Evolutionary conservation across 2,888 invertebrate species (phyloP), one percentile per base, ranked within the genome.

Genomic region (Ethmia dodecea): DNA sequence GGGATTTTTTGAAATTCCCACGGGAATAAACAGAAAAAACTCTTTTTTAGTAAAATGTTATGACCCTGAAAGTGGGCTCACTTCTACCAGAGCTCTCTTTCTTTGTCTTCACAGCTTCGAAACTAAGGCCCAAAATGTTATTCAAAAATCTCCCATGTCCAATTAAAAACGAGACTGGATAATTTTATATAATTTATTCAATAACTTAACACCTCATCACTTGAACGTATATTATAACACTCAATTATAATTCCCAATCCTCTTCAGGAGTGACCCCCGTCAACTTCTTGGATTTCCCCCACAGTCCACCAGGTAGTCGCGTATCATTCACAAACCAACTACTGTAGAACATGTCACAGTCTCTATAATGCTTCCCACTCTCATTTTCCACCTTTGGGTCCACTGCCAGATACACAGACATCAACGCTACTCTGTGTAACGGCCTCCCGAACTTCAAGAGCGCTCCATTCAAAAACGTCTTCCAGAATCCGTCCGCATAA

Each of bases 221-320:
- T n/a, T n/a, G n/a, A n/a, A n/a, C n/a, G n/a, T n/a, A n/a, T n/a
- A n/a, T n/a, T n/a, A n/a, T n/a, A n/a, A n/a, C n/a, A n/a, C n/a
- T n/a, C n/a, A n/a, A n/a, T n/a, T n/a, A n/a, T n/a, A n/a, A n/a
- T 40, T 76, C 76, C 79, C 78, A 80, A 42, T 79, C 71, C 48
- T 79, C 78, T 1, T 54, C 47, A 3, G 24, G 13, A 1, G 51
- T 60, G 29, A 80, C 58, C 13, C 49, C 47, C 1, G 77, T 69
- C 2, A 76, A 50, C 24, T 43, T 54, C 38, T 77, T 78, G 0
- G 72, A 57, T 33, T 68, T 52, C 0, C 64, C 49, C 80, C 80
- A 80, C 3, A 78, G 32, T 10, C 45, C 49, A 9, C 42, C 43
- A 1, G 60, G 59, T 8, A 78, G 42, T 8, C 31, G 41, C 1